Base-by-base conservation (phyloP, 2,888 invertebrate genomes). In the Amphipoea oculea region DNA sequence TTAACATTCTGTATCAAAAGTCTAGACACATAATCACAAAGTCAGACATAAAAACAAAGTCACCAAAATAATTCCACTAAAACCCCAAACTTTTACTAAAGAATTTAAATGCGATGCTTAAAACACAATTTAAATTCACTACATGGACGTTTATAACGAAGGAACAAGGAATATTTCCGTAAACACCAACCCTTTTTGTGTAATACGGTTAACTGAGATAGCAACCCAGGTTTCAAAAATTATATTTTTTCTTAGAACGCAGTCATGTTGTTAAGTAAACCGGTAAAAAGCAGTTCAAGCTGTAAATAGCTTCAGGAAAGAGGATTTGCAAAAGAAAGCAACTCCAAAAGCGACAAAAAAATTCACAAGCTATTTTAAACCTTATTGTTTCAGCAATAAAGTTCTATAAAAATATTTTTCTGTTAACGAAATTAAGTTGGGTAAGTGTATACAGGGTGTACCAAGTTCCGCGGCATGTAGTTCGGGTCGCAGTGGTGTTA, bases 221-320 rank as follows among this genome's bases (percentile, higher is more conserved):
- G 62, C 51, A 36, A 6, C 48, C 63, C n/a, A 85, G 73, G 78
- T 84, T 82, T 80, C 11, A 85, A 89, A 89, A 87, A 86, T 83
- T 76, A 62, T 73, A 68, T 82, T 77, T 72, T 72, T 85, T 77
- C 86, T 83, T 79, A 86, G 81, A 83, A 82, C 77, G 81, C 82
- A 84, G 87, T 85, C 86, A 82, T 81, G 84, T 87, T 89, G 88
- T 91, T 89, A 89, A 88, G 88, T 86, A 88, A 90, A 91, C 86
- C 86, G 88, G 86, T 89, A 86, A 89, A 90, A 90, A 90, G 76
- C 82, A 85, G 86, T 83, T 84, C 81, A 86, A 85, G 82, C 86
- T 86, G 78, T 88, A 91, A 91, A 92, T 91, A 89, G 88, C 91
- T 84, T 76, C 78, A 85, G 88, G 80, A 91, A 92, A 90, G 86